A percentile compares a stretch with the other conserved stretches of the same genome.
Evolutionary conservation across 1,140 invertebrate species (phyloP).

Genomic region (Notospermus geniculatus): DNA sequence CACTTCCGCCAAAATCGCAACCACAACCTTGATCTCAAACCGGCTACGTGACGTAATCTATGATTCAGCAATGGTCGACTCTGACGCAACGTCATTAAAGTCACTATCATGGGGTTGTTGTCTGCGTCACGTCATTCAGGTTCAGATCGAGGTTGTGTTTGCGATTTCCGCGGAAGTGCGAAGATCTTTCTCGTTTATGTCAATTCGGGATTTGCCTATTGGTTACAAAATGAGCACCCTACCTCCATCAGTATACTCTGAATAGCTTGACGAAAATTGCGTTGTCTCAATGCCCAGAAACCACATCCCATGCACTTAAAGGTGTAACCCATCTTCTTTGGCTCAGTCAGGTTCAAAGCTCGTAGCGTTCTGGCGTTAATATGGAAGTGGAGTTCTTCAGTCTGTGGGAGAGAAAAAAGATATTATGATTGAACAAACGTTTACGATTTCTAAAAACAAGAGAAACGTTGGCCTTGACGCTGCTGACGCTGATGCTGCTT

Average conservation of each 20-base stretch:
- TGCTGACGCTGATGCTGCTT: neutral
- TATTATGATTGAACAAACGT: neutral
- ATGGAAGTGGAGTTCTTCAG: constrained; percentile 39
- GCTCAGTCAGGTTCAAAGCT: constrained; percentile 35
- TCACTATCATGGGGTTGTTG: too few species aligned
- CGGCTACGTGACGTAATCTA: too few species aligned
- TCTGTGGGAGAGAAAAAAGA: constrained; percentile 27
- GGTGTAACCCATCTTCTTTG: constrained; percentile 37
- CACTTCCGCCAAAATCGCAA: too few species aligned
- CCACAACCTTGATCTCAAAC: too few species aligned
- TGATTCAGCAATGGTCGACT: too few species aligned
- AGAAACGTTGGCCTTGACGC: too few species aligned
- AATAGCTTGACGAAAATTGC: constrained; percentile 44
- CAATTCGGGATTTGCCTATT: too few species aligned
- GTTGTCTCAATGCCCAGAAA: constrained; percentile 47
- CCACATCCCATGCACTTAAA: constrained; percentile 46
- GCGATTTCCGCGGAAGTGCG: too few species aligned
- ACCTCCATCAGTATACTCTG: constrained; percentile 45
- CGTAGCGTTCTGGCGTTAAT: constrained; percentile 35
- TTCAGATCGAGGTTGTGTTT: too few species aligned
- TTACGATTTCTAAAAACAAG: neutral
- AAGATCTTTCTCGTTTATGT: too few species aligned
- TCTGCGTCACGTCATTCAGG: too few species aligned
- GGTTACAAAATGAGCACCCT: neutral
- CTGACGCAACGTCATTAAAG: too few species aligned